Percentiles rank a stretch among this genome's conserved stretches.
These are phyloP conservation scores for Spilarctia lutea DNA, from an alignment of 2,888 invertebrate genomes.

Conservation along the genomic window DNA sequence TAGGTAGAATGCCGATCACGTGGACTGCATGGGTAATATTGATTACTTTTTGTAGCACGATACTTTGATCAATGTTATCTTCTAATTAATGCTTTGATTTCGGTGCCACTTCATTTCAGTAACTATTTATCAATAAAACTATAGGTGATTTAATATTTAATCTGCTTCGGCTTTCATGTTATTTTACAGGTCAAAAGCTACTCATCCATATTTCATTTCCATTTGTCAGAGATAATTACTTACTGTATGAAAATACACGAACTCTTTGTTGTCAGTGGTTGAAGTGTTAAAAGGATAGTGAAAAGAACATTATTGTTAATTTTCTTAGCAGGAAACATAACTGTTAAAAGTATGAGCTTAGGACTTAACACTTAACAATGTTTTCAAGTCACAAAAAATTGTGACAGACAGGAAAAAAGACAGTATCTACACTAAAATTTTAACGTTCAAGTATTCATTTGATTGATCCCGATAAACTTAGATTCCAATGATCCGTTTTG, in stretches of 20 bases:
- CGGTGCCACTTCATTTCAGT: background rate
- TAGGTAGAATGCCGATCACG: no score
- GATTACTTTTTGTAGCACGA: no score
- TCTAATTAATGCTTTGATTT: no score
- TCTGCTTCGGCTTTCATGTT: background rate
- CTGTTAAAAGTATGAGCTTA: background rate
- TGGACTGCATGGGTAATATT: no score
- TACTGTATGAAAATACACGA: background rate
- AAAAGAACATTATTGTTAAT: conserved; percentile 45
- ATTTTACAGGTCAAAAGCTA: background rate
- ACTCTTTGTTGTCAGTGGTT: background rate
- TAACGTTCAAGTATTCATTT: background rate
- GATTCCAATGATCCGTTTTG: background rate
- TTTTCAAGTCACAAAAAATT: background rate
- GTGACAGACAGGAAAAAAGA: background rate
- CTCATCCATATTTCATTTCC: background rate
- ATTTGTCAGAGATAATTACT: background rate
- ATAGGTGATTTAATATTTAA: background rate
- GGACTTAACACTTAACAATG: background rate
- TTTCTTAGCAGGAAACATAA: background rate
- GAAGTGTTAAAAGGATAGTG: conserved; percentile 40
- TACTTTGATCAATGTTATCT: no score
- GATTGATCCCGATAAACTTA: background rate
- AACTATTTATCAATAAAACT: background rate
- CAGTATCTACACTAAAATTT: background rate